Evolutionary conservation across 2,888 invertebrate genomes (phyloP), one percentile per base, ranked within the genome.

Genomic region (Dusona sp.): DNA sequence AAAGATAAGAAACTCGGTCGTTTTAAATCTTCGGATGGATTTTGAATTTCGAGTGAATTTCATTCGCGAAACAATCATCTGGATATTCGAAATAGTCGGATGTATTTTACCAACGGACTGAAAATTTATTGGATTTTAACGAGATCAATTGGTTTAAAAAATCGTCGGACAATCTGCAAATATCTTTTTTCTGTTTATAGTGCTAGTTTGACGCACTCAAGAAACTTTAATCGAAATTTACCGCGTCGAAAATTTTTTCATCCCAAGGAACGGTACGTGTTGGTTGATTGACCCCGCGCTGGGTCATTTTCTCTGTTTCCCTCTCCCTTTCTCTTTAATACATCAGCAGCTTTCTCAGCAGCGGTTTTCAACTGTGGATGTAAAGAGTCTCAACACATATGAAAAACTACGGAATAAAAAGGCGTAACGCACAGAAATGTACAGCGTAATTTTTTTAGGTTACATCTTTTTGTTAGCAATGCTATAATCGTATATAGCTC

Each of bases 271-370:
- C 25, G 29, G 6, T 29, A 16, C 29, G 16, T 29, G 29, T 16
- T 61, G 70, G 80, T 84, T 77, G 75, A 80, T 80, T 72, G 84
- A 77, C 79, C 79, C 64, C 29, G 42, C 68, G 25, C 38, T 75
- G 29, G 61, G 29, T 61, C 64, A 54, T 70, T 29, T 54, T 74
- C 33, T 57, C 36, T 65, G 6, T 8, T 36, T 38, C 19, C 33
- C n/a, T 74, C n/a, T 42, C 42, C 22, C n/a, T 67, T 54, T 68
- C 68, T 61, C 61, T 29, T 6, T 3, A 29, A 13, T 11, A 73
- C 57, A 68, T 29, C 19, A 74, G 68, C 54, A 25, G 70, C 84
- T 84, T 84, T 84, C 84, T 67, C 79, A 65, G 57, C 54, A 36
- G 65, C 77, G 36, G 78, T 73, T 78, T 54, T 64, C 77, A 36